Evolutionary conservation across 2,888 invertebrate species (phyloP), one percentile per base, ranked within the genome.

Genomic region (Dynastes tityus): DNA sequence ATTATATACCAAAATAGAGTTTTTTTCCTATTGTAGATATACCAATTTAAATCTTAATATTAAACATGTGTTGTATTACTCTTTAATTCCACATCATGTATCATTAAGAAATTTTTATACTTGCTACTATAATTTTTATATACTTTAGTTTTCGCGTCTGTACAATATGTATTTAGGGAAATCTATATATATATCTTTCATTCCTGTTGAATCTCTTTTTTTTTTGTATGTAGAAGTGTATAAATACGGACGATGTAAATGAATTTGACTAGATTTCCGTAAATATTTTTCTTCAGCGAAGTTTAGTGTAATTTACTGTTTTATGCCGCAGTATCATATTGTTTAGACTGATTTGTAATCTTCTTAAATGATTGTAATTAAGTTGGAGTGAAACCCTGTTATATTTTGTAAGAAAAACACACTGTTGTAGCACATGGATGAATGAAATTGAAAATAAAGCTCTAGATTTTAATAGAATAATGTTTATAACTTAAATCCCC

Each of bases 341-440:
- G 51, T 27, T 76, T 79, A 55, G 79, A 79, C 77, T 79, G 77
- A 79, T 77, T 77, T 79, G 77, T 71, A 71, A 70, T 77, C 58
- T 80, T 78, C 79, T 81, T 78, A 76, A 75, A 78, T 77, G 70
- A 58, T 79, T 78, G 82, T 83, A 78, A 80, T 82, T 83, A 80
- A 81, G 82, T 84, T 85, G 81, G 83, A 84, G 82, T 84, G 82
- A 85, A 86, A 83, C 82, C 53, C 82, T 83, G 82, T 87, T 87
- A 86, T 86, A 86, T 86, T 86, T 85, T 86, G 84, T 86, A 86
- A 86, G 45, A 85, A 83, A 84, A 84, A 85, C 87, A 86, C 87
- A 87, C 84, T 85, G 87, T 87, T 88, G 87, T 88, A 88, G 88
- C 87, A 88, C 88, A 87, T 84, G 85, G 84, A 87, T 85, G 86